These are phyloP conservation scores for Leuctra nigra DNA, from an alignment of 2,888 invertebrate species.

Conservation along the genomic window DNA sequence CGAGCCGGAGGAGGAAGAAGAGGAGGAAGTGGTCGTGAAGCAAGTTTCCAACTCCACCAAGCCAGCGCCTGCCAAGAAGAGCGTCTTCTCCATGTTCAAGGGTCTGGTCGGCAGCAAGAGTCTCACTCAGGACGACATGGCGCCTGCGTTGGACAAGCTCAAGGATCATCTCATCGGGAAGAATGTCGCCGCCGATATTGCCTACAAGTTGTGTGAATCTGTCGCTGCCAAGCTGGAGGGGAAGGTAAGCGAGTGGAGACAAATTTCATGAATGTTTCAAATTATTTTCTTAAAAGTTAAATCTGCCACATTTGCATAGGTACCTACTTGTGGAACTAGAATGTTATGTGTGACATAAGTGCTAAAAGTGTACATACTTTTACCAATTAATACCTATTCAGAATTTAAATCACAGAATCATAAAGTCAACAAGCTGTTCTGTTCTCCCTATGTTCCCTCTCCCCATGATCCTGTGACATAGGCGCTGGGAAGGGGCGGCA, in stretches of 20 bases:
- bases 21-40: constrained; percentile 38
- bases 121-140: constrained; percentile 70
- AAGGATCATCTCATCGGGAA: constrained; percentile 93
- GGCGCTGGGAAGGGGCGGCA: too few species aligned
- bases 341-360: too few species aligned
- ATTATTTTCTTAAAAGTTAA: too few species aligned
- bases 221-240: constrained; percentile 87
- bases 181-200: constrained; percentile 96
- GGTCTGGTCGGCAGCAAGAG: constrained; percentile 86
- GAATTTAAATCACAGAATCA: too few species aligned
- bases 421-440: too few species aligned
- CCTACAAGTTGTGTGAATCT: constrained; percentile 88
- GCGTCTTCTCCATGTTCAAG: constrained; percentile 81
- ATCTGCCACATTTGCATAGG: too few species aligned
- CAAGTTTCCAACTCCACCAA: constrained; percentile 32
- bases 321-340: too few species aligned
- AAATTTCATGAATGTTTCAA: too few species aligned
- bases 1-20: constrained; percentile 53
- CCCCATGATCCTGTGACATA: too few species aligned
- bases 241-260: constrained; percentile 45
- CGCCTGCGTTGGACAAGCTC: constrained; percentile 85
- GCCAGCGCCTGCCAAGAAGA: constrained; percentile 38
- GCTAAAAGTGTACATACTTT: too few species aligned
- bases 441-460: too few species aligned
- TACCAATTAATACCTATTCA: too few species aligned